These are phyloP conservation scores for Agrotis exclamationis DNA, from an alignment of 2,888 invertebrate species.

Conservation along the genomic window DNA sequence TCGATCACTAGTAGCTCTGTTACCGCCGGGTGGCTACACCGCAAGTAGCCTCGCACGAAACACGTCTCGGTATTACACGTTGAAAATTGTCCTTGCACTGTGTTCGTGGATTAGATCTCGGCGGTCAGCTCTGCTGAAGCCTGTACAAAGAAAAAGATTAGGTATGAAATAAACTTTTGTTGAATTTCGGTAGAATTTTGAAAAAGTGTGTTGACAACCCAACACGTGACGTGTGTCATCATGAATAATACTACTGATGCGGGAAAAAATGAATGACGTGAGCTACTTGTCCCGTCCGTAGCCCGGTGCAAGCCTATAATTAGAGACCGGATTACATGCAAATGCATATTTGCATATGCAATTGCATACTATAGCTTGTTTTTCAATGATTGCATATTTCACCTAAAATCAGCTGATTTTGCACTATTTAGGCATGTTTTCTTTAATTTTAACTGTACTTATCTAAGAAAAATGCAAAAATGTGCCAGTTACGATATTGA, in stretches of 20 bases:
- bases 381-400: too few relatives aligned
- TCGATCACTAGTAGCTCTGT: constrained; percentile 62
- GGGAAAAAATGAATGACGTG: neutral
- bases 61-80: constrained; percentile 44
- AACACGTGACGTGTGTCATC: neutral
- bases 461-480: too few relatives aligned
- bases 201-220: neutral
- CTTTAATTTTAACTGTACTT: too few relatives aligned
- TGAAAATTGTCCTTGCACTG: constrained; percentile 70
- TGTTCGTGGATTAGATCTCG: constrained; percentile 76
- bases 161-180: neutral
- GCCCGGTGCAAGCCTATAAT: too few relatives aligned
- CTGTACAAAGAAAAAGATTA: constrained; percentile 61
- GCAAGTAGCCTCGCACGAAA: constrained; percentile 47
- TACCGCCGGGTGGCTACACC: constrained; percentile 53
- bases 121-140: constrained; percentile 79
- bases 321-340: too few relatives aligned
- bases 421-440: too few relatives aligned
- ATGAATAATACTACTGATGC: neutral
- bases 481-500: too few relatives aligned
- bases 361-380: too few relatives aligned
- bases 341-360: too few relatives aligned
- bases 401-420: too few relatives aligned
- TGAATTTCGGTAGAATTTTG: constrained; percentile 6
- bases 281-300: neutral